Evolutionary conservation across 2,888 invertebrate genomes (phyloP).

Genomic region (Pyrrhia umbra): DNA sequence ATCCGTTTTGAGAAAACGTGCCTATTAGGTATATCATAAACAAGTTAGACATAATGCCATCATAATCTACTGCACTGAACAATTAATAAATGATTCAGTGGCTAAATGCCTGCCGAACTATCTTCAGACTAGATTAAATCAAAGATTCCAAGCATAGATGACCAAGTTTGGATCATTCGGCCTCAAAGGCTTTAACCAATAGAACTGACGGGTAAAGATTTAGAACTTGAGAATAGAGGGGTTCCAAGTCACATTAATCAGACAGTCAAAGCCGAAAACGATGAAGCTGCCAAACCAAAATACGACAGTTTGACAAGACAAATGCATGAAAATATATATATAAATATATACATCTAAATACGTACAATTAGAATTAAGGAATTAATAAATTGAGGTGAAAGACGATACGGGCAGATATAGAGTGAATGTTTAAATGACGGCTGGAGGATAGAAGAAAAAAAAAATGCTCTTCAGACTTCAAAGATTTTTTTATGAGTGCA

Average conservation of each 20-base stretch:
- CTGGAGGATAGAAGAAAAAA: too few relatives aligned
- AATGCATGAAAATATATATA: background rate
- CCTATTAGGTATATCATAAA: too few relatives aligned
- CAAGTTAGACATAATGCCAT: too few relatives aligned
- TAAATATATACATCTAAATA: background rate
- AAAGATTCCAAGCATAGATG: background rate
- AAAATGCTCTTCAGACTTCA: too few relatives aligned
- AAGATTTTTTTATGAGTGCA: too few relatives aligned
- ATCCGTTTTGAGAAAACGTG: too few relatives aligned
- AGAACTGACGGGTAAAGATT: background rate
- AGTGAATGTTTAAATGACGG: too few relatives aligned
- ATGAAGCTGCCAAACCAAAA: background rate
- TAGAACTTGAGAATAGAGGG: background rate
- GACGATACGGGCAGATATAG: too few relatives aligned
- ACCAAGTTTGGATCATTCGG: background rate
- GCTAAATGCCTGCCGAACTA: background rate
- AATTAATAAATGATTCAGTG: background rate
- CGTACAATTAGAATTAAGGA: background rate
- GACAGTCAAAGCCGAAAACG: conserved; percentile 2
- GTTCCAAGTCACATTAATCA: background rate
- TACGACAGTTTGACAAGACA: background rate
- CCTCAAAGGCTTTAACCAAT: background rate
- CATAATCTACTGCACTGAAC: background rate
- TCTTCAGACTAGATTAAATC: background rate
- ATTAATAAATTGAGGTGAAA: too few relatives aligned